Percentiles rank a stretch among this genome's conserved stretches.
Conservation (phyloP, 2,113 vertebrate genomes). For the Xerus inauris region DNA sequence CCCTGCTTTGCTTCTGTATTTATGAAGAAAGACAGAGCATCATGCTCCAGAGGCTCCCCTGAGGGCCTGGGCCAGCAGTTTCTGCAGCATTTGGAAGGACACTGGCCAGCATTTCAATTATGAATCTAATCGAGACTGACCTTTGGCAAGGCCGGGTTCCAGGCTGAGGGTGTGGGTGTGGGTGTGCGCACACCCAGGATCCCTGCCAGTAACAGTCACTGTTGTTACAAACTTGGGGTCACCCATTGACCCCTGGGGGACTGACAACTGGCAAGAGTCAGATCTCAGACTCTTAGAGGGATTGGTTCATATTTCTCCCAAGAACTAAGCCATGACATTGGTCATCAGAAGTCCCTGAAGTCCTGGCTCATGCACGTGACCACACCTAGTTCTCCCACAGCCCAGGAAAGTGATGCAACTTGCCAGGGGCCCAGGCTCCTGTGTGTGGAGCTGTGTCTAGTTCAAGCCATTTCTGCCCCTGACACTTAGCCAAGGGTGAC, state of each 20-base stretch:
- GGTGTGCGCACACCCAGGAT: not conserved
- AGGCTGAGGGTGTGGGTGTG: not conserved
- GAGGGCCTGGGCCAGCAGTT: not conserved
- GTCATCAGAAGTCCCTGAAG: not conserved
- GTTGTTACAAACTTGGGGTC: not conserved
- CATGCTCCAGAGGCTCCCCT: not conserved
- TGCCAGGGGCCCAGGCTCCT: too few relatives aligned
- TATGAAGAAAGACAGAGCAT: not conserved
- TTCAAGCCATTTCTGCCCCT: not conserved
- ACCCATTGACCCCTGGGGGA: not conserved
- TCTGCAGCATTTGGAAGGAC: constrained; percentile 28
- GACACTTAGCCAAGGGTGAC: not conserved
- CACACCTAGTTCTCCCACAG: not conserved
- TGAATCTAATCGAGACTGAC: not conserved
- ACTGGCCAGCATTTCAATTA: constrained; percentile 26
- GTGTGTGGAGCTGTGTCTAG: not conserved
- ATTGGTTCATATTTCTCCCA: not conserved
- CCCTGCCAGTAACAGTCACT: not conserved
- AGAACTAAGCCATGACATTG: not conserved
- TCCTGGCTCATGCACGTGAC: not conserved
- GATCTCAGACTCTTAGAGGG: not conserved
- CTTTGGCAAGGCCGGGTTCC: not conserved
- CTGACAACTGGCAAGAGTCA: not conserved
- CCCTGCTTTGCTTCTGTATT: not conserved
- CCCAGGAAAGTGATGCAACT: not conserved